Evolutionary conservation across 2,113 vertebrate species (phyloP).

Genomic region (Crotalus horridus): DNA sequence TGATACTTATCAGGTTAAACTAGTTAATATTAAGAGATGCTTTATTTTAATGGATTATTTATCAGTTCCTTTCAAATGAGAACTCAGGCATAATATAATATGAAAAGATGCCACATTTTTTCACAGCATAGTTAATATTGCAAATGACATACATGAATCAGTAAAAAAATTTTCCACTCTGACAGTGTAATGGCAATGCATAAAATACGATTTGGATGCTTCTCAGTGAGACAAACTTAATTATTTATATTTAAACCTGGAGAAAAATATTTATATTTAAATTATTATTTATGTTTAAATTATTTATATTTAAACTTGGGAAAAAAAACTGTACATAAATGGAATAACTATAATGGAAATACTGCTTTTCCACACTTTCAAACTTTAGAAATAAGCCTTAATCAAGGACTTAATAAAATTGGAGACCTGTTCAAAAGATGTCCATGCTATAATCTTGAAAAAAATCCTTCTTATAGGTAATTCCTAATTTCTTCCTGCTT

Average conservation of each 20-base stretch:
- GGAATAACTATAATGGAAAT: background rate
- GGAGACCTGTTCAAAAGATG: background rate
- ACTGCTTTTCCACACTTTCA: slow-evolving; percentile 2
- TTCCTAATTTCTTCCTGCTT: background rate
- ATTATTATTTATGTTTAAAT: background rate
- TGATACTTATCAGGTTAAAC: background rate
- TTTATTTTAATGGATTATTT: slow-evolving; percentile 5
- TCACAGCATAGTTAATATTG: background rate
- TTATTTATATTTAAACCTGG: accelerated
- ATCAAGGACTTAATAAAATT: background rate
- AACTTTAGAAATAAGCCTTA: slow-evolving; percentile 10
- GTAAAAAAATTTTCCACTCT: slow-evolving; percentile 34
- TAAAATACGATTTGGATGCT: slow-evolving; percentile 27
- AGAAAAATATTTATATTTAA: background rate
- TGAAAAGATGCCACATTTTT: background rate
- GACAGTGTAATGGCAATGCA: slow-evolving; percentile 8
- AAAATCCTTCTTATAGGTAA: background rate
- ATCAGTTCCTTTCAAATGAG: background rate
- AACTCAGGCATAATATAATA: background rate
- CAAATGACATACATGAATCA: slow-evolving; percentile 33
- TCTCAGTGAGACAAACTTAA: background rate
- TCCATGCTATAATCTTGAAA: background rate
- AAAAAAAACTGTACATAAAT: background rate
- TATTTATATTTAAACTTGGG: background rate
- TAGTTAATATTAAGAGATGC: background rate